Evolutionary conservation across 2,113 vertebrate genomes (phyloP).

Genomic region (Polyodon spathula): DNA sequence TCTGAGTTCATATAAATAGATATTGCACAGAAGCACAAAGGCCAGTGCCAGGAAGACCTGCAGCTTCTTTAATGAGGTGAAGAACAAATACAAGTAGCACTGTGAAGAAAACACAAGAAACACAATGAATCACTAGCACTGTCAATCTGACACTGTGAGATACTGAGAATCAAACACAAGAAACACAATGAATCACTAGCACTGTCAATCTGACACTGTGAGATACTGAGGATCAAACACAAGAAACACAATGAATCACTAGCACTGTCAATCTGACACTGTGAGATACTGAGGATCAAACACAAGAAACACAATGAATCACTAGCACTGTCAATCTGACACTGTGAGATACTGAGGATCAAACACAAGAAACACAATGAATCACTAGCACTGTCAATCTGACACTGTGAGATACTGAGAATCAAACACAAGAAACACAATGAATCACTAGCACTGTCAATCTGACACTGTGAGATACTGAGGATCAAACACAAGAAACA

Average conservation of each 20-base stretch:
- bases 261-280: neutral
- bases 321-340: too few species aligned
- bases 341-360: too few species aligned
- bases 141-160: neutral
- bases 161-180: neutral
- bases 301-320: too few species aligned
- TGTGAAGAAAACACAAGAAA: constrained; percentile 40
- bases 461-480: too few species aligned
- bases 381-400: too few species aligned
- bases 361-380: too few species aligned
- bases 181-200: neutral
- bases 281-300: too few species aligned
- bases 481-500: too few species aligned
- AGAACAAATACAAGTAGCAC: constrained; percentile 90
- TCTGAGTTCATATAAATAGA: constrained; percentile 69
- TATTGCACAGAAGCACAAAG: constrained; percentile 70
- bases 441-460: too few species aligned
- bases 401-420: too few species aligned
- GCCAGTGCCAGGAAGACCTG: constrained; percentile 63
- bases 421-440: too few species aligned
- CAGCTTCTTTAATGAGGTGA: constrained; percentile 62
- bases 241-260: neutral
- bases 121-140: fast-evolving
- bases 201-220: neutral
- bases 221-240: neutral